Evolutionary conservation across 2,888 invertebrate genomes (phyloP), one percentile per base, ranked within the genome.

Genomic region (Timema podura): DNA sequence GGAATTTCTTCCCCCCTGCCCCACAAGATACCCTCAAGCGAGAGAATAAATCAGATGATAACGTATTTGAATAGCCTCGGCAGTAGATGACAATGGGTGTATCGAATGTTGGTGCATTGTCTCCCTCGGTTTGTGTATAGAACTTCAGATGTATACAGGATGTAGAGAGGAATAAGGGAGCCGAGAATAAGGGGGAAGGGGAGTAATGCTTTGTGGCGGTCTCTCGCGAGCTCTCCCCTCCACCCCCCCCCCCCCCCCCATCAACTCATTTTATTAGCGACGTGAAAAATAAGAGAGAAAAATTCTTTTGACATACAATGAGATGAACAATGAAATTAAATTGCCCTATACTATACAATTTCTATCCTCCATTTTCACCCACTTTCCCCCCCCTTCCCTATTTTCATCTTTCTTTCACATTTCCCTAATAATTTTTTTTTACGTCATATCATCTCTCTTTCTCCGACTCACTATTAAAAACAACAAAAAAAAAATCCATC

Each of bases 321-420:
- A 70, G 69, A 69, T 68, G 71, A 72, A 73, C 72, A 72, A 73
- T 72, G 73, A 71, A 71, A 73, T 73, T 73, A 73, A 73, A 73
- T 73, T 73, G 71, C 72, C 71, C 69, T 54, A 65, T 57, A 45
- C 67, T 54, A 47, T 49, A 65, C 48, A 65, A 49, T 65, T 65
- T 30, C 49, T 45, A 9, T 59, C 70, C 66, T 54, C 59, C 49
- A 48, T 51, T 49, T 59, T 61, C 65, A 30, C 48, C 48, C 61
- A 67, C 67, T 15, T 67, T 67, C 48, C 45, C 44, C 15, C 15
- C 64, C 69, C 69, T 47, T 66, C 7, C 10, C 45, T 46, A 10
- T 51, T 10, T 47, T 69, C 61, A 57, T 30, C 30, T 30, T 30
- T 30, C 30, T 30, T 30, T 30, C 30, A 30, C 30, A 30, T 30